Percentiles rank a stretch among this genome's conserved stretches.
Conservation (phyloP, 1,140 invertebrate genomes). For the Sitodiplosis mosellana region DNA sequence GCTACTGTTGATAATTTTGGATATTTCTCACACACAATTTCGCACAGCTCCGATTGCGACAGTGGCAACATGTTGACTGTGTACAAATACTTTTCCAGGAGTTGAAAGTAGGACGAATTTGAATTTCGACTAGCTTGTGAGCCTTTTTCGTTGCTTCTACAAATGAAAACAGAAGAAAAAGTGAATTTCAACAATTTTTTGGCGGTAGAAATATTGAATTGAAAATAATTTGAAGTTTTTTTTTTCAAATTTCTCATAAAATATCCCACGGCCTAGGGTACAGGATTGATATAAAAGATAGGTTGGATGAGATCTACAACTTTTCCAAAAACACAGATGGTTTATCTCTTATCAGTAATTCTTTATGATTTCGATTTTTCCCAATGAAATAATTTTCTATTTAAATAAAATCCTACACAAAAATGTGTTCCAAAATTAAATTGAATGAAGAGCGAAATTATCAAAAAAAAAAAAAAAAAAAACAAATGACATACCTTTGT, state of each 20-base stretch:
- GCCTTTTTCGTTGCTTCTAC: neutral
- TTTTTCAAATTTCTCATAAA: constrained; percentile 1
- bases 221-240: constrained; percentile 6
- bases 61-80: constrained; percentile 67
- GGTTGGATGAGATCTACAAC: too few relatives aligned
- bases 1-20: constrained; percentile 54
- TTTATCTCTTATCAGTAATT: too few relatives aligned
- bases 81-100: constrained; percentile 67
- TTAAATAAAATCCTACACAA: constrained; percentile 6
- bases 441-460: constrained; percentile 8
- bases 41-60: constrained; percentile 47
- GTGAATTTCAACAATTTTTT: constrained; percentile 38
- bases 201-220: too few relatives aligned
- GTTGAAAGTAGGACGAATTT: constrained; percentile 38
- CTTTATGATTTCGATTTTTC: too few relatives aligned
- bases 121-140: constrained; percentile 33
- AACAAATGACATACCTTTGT: constrained; percentile 40
- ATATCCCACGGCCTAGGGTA: too few relatives aligned
- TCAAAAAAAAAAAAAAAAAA: constrained; percentile 6
- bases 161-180: constrained; percentile 19
- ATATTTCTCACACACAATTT: constrained; percentile 47
- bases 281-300: too few relatives aligned
- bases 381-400: too few relatives aligned
- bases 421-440: too few relatives aligned
- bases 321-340: too few relatives aligned